These are phyloP conservation scores for Nyctibius bracteatus DNA, from an alignment of 2,113 vertebrate genomes.

Conservation along the genomic window DNA sequence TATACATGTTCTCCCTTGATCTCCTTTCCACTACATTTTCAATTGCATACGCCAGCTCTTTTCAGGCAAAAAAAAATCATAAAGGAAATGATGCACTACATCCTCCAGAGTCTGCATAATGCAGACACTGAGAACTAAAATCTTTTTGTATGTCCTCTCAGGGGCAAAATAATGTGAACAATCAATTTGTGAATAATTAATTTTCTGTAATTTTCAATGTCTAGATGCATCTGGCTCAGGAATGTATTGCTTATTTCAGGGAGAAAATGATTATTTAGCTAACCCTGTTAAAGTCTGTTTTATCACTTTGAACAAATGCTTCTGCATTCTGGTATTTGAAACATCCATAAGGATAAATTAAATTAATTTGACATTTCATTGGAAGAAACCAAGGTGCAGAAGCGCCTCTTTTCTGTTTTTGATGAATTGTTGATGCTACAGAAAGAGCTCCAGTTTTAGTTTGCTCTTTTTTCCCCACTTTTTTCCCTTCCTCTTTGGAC, in stretches of 20 bases:
- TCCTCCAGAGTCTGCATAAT: not conserved
- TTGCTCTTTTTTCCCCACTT: not conserved
- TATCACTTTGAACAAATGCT: not conserved
- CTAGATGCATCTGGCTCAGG: not conserved
- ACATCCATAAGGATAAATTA: not conserved
- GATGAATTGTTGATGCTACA: not conserved
- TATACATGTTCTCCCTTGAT: not conserved
- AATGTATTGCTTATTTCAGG: not conserved
- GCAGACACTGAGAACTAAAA: not conserved
- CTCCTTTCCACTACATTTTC: not conserved
- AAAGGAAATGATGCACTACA: not conserved
- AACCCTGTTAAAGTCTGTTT: not conserved
- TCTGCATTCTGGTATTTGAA: not conserved
- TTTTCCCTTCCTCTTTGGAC: not conserved
- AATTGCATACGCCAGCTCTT: not conserved
- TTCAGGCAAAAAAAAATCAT: not conserved
- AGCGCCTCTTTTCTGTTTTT: not conserved
- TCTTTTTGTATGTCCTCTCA: not conserved
- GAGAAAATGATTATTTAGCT: not conserved
- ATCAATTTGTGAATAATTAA: not conserved
- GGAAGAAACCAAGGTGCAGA: not conserved
- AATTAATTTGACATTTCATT: not conserved
- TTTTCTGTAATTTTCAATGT: not conserved
- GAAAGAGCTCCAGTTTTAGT: not conserved
- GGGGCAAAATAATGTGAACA: not conserved